phyloP scores from a whole-genome alignment of 1,140 invertebrate genomes.

The Trichonephila clavipes region DNA sequence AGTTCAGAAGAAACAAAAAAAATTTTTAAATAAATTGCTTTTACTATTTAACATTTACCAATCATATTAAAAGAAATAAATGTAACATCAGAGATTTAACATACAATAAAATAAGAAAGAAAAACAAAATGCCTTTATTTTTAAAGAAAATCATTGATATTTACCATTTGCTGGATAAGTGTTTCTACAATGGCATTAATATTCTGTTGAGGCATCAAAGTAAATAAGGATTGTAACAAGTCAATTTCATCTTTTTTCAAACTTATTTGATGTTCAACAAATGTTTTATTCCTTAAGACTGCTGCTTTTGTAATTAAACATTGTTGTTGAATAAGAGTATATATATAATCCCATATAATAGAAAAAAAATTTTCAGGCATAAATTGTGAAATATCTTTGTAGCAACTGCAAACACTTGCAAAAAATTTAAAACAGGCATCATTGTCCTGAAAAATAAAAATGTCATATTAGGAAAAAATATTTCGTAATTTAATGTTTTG shows the following conservation, averaged over 20 bases:
- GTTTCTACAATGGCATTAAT: not conserved
- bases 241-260: not conserved
- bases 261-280: not conserved
- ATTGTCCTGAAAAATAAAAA: constrained; percentile 39
- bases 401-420: constrained; percentile 39
- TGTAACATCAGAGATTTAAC: no score
- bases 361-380: constrained; percentile 43
- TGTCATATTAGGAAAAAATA: not conserved
- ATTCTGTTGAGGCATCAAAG: constrained; percentile 5
- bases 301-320: not conserved
- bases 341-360: constrained; percentile 22
- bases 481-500: not conserved
- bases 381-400: not conserved
- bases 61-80: no score
- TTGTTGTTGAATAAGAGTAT: not conserved
- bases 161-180: constrained; percentile 23
- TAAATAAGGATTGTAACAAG: constrained; percentile 19
- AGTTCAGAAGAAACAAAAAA: no score
- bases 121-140: no score
- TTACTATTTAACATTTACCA: no score
- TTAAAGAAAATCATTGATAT: not conserved
- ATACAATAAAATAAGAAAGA: no score
- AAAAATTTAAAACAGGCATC: constrained; percentile 38
- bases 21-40: no score
- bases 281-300: not conserved